Base-by-base conservation (phyloP, 1,140 invertebrate species). In the Pentalonia nigronervosa region DNA sequence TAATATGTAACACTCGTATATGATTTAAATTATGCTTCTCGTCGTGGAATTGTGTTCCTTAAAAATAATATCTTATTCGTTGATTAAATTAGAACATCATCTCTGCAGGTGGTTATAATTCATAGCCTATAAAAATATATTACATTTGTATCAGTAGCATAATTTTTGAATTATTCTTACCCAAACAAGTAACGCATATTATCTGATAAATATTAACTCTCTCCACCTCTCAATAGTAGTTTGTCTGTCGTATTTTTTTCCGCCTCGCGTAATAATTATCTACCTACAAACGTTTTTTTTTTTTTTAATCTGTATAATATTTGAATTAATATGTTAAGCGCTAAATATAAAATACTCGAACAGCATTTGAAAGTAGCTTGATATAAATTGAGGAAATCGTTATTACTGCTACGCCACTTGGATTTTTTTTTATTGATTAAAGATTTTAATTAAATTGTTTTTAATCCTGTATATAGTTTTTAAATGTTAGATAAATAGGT, bases 311-410 rank as follows among this genome's bases (percentile, higher is more conserved):
- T n/a, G 60, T 76, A 76, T 76, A 34, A n/a, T 76, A 76, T 76
- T 76, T 76, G n/a, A 76, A 76, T 76, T 76, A 76, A 76, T 67
- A 76, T 76, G 60, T 76, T 76, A 76, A 76, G 30, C n/a, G 60
- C n/a, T 17, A 76, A 76, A 17, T 76, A 76, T 76, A 76, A 76
- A 76, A 83, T 41, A 83, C 36, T 7, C 41, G 20, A 21, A 20
- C 34, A 41, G 41, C 34, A 23, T 83, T 83, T 41, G 81, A 41
- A 76, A 25, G 81, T 41, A 36, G 36, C 81, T 83, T 83, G 41
- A 11, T 76, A n/a, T n/a, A n/a, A n/a, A 83, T 83, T 41, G 81
- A 83, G 81, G 81, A 83, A 83, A 41, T 41, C 81, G 81, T 83
- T 41, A 41, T 41, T 41, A 41, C 41, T 23, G 23, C 30, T 30